Evolutionary conservation across 1,140 invertebrate species (phyloP).

Genomic region (Apolygus lucorum): DNA sequence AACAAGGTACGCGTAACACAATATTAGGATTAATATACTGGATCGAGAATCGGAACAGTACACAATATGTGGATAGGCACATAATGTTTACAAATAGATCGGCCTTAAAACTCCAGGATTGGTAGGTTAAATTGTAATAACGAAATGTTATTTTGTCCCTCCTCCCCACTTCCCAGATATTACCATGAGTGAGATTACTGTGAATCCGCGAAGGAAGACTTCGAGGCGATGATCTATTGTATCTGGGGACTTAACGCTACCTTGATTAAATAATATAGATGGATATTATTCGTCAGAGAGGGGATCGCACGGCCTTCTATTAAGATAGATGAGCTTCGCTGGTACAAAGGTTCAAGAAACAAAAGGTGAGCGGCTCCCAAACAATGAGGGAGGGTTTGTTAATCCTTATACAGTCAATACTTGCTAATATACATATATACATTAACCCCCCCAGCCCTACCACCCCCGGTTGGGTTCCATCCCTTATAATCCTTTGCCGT

Average conservation of each 20-base stretch:
- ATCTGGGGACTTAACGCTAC: constrained; percentile 18
- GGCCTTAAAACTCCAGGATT: too few species aligned
- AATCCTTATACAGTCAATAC: constrained; percentile 24
- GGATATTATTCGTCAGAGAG: constrained; percentile 20
- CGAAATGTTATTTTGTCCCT: too few species aligned
- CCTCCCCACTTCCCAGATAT: too few species aligned
- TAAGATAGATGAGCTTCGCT: constrained; percentile 19
- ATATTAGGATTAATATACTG: too few species aligned
- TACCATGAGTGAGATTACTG: constrained; percentile 11
- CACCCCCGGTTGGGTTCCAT: background rate
- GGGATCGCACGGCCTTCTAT: constrained; percentile 11
- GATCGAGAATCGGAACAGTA: too few species aligned
- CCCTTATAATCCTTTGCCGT: constrained; percentile 6
- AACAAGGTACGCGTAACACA: too few species aligned
- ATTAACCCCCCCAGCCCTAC: background rate
- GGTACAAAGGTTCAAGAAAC: constrained; percentile 21
- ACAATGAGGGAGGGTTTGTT: constrained; percentile 15
- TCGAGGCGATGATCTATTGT: constrained; percentile 10
- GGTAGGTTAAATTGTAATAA: too few species aligned
- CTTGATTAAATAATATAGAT: constrained; percentile 24
- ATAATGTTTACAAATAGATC: too few species aligned
- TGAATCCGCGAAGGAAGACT: constrained; percentile 8
- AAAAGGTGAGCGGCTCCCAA: constrained; percentile 17
- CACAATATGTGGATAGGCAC: too few species aligned
- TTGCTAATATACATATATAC: constrained; percentile 23